Evolutionary conservation across 2,888 invertebrate species (phyloP), one percentile per base, ranked within the genome.

Genomic region (Eumacrocentrus americanus): DNA sequence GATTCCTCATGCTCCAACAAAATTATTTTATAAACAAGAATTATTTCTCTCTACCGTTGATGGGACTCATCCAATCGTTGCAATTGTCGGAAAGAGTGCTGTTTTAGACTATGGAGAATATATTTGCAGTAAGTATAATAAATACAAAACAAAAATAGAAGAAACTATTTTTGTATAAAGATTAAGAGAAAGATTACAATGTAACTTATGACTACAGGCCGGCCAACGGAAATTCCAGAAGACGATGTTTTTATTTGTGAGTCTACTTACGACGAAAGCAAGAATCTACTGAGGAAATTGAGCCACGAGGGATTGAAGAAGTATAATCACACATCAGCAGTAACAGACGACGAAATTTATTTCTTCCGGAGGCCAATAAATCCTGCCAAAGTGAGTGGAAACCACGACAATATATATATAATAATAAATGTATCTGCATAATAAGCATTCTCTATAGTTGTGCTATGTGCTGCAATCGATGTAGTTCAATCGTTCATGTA

Each of bases 181-280:
- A n/a, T n/a, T n/a, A n/a, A n/a, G n/a, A n/a, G n/a, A n/a, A n/a
- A n/a, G n/a, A n/a, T n/a, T n/a, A n/a, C n/a, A n/a, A n/a, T n/a
- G n/a, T n/a, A 29, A 29, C 4, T 29, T 16, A 35, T 20, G 4
- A 22, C n/a, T 22, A 42, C 57, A 94, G 94, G 89, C 81, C 91
- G 98, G 11, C 92, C 93, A 46, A 98, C 98, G 0, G 98, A 98
- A 84, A 90, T 98, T 64, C 84, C 90, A 0, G 98, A 99, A 81
- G 87, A 88, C 61, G 97, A 98, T 81, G 88, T 98, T 1, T 98
- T 88, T 78, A 89, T 99, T 46, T 97, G 96, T 79, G 95, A 95
- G 77, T 93, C 92, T 0, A 86, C 92, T 62, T 97, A 95, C 78
- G 94, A 95, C 77, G 96, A 97, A 81, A 87, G 90, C 23, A 92